These are phyloP conservation scores for Oryzias curvinotus DNA, from an alignment of 2,113 vertebrate species.

Conservation along the genomic window DNA sequence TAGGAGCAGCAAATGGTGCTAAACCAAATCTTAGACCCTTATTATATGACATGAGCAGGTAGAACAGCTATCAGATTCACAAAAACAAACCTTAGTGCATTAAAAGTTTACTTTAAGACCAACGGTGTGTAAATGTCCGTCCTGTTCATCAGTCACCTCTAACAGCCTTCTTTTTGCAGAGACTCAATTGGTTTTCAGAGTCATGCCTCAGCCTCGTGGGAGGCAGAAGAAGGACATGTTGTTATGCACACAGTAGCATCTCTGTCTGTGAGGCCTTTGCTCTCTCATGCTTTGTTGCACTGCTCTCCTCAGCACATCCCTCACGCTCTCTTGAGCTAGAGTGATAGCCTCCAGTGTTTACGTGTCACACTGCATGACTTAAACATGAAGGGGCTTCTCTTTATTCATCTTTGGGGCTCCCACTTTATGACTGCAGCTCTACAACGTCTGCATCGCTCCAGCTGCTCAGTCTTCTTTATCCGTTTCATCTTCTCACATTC, in stretches of 20 bases:
- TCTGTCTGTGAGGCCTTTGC: slow-evolving; percentile 46
- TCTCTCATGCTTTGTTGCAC: slow-evolving; percentile 46
- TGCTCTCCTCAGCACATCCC: slow-evolving; percentile 36
- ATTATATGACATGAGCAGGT: too few relatives aligned
- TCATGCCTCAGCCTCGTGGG: slow-evolving; percentile 40
- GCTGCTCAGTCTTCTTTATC: slow-evolving; percentile 32
- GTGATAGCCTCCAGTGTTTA: slow-evolving; percentile 59
- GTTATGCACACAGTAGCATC: slow-evolving; percentile 51
- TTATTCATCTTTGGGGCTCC: slow-evolving; percentile 63
- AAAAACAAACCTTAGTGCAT: too few relatives aligned
- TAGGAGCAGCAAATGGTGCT: too few relatives aligned
- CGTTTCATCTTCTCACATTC: slow-evolving; percentile 43
- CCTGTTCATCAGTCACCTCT: background rate
- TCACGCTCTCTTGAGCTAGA: slow-evolving; percentile 37
- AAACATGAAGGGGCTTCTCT: slow-evolving; percentile 63
- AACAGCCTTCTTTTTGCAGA: background rate
- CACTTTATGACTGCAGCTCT: slow-evolving; percentile 21
- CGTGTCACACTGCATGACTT: slow-evolving; percentile 61
- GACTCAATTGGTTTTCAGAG: slow-evolving; percentile 35
- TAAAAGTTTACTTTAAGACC: too few relatives aligned
- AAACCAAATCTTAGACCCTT: too few relatives aligned
- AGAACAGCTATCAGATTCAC: too few relatives aligned
- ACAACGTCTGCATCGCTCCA: slow-evolving; percentile 36
- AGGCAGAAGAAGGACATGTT: slow-evolving; percentile 52
- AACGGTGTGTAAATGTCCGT: too few relatives aligned